Evolutionary conservation across 2,888 invertebrate species (phyloP).

Genomic region (Linnaemya tessellans): DNA sequence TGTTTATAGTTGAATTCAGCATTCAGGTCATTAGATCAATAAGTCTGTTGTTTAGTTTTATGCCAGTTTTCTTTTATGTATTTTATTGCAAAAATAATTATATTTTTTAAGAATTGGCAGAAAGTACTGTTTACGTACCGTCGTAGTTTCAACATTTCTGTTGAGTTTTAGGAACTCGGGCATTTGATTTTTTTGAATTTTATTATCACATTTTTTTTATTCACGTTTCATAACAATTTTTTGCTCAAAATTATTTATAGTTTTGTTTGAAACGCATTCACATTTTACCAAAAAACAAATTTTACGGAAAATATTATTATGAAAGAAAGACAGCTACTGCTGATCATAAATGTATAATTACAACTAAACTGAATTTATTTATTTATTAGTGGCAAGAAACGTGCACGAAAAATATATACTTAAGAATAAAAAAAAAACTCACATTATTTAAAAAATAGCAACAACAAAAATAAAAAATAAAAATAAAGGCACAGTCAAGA

Average conservation of each 20-base stretch:
- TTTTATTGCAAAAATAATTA: not conserved
- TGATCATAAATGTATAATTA: slow-evolving; percentile 67
- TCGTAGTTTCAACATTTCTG: slow-evolving; percentile 61
- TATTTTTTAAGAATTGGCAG: not conserved
- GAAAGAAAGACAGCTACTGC: slow-evolving; percentile 38
- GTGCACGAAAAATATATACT: slow-evolving; percentile 15
- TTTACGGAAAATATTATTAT: slow-evolving; percentile 21
- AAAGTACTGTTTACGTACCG: slow-evolving; percentile 48
- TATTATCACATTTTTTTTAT: slow-evolving; percentile 11
- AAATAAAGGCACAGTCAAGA: slow-evolving; percentile 20
- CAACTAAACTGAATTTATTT: slow-evolving; percentile 64
- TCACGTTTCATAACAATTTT: slow-evolving; percentile 35
- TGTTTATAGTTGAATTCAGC: not conserved
- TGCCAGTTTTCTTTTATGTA: not conserved
- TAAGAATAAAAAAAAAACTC: slow-evolving; percentile 8
- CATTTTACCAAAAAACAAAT: slow-evolving; percentile 8
- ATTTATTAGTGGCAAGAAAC: slow-evolving; percentile 51
- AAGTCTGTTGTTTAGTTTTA: not conserved
- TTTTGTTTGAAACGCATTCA: slow-evolving; percentile 3
- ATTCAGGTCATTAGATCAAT: slow-evolving; percentile 13
- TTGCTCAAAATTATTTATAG: slow-evolving; percentile 22
- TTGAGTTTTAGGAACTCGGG: slow-evolving; percentile 16
- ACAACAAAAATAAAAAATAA: too few species aligned
- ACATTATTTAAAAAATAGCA: slow-evolving; percentile 35
- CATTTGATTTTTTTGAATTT: slow-evolving; percentile 18